A percentile compares a stretch with the other conserved stretches of the same genome.
These are phyloP conservation scores for Lepidochrysops patricia DNA, from an alignment of 2,888 invertebrate genomes.

Conservation along the genomic window DNA sequence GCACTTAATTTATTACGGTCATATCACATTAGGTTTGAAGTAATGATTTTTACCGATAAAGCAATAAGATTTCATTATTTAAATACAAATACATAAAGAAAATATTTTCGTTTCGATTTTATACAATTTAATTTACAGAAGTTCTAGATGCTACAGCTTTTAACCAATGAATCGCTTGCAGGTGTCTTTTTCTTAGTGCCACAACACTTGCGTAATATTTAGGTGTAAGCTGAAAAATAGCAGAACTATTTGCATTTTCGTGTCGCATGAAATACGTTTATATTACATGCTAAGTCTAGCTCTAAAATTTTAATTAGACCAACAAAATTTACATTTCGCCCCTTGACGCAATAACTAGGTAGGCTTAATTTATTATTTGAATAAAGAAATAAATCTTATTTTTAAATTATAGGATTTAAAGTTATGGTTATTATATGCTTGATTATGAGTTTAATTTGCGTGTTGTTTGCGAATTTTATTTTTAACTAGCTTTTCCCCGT, in stretches of 20 bases:
- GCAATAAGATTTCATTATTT: background rate
- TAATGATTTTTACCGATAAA: background rate
- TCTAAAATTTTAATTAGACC: conserved; percentile 59
- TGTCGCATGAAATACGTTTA: conserved; percentile 58
- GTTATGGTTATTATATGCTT: background rate
- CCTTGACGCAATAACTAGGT: conserved; percentile 17
- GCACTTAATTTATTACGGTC: background rate
- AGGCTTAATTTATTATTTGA: conserved; percentile 13
- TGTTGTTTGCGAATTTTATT: background rate
- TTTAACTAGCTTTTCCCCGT: too few relatives aligned
- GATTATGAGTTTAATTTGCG: background rate
- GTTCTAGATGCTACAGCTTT: too few relatives aligned
- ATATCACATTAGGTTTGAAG: background rate
- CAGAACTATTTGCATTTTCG: conserved; percentile 62
- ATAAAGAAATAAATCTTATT: conserved; percentile 13
- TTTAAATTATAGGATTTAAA: conserved; percentile 1
- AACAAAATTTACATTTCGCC: conserved; percentile 48
- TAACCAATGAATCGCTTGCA: too few relatives aligned
- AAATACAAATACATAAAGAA: background rate
- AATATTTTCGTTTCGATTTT: too few relatives aligned
- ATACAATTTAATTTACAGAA: too few relatives aligned
- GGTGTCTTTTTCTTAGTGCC: conserved; percentile 22
- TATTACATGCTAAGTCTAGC: conserved; percentile 44
- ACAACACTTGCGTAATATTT: conserved; percentile 41
- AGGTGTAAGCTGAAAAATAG: conserved; percentile 52